Conservation (phyloP, 2,797 vertebrate genomes). For the Anisognathus igniventris region DNA sequence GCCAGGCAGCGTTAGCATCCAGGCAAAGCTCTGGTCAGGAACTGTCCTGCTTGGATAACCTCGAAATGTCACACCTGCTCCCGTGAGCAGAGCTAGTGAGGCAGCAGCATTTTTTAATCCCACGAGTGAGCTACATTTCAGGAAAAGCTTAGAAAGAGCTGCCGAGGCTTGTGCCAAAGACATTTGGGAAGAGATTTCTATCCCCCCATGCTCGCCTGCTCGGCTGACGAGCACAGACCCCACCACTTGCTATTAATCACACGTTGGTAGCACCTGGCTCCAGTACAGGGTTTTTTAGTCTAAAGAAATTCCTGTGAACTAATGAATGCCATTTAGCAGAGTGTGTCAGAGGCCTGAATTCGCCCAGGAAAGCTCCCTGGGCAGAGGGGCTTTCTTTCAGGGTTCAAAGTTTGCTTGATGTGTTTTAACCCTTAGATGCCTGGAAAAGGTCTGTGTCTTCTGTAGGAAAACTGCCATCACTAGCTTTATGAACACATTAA, state of each 20-base stretch:
- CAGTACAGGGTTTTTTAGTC: background rate
- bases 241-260: slow-evolving; percentile 31
- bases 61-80: background rate
- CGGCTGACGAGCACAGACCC: background rate
- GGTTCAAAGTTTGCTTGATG: background rate
- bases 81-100: background rate
- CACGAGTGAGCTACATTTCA: background rate
- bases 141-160: slow-evolving; percentile 24
- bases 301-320: background rate
- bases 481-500: background rate
- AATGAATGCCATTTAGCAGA: background rate
- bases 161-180: slow-evolving; percentile 7
- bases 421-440: background rate
- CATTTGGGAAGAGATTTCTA: slow-evolving; percentile 9
- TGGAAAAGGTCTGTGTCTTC: background rate
- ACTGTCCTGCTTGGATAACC: background rate
- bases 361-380: background rate
- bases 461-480: background rate
- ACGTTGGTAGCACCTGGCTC: background rate
- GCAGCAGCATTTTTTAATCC: background rate
- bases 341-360: background rate
- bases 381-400: background rate
- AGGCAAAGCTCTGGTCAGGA: background rate
- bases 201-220: background rate
- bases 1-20: background rate